A percentile compares a stretch with the other conserved stretches of the same genome.
Conservation (phyloP, 2,113 vertebrate species). For the Rafetus swinhoei region DNA sequence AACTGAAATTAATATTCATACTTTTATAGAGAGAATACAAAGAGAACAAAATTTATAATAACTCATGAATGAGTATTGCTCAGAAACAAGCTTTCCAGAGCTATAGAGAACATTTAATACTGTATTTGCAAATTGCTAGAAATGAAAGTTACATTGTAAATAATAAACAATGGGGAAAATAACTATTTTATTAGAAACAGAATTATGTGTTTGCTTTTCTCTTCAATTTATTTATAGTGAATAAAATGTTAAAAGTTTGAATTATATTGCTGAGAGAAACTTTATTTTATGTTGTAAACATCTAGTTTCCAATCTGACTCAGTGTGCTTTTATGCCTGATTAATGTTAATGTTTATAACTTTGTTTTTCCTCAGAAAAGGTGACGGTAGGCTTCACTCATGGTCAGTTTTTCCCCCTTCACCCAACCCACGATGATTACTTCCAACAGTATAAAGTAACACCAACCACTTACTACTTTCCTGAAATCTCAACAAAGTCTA, state of each 20-base stretch:
- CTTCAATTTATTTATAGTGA: neutral
- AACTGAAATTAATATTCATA: neutral
- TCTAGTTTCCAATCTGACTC: neutral
- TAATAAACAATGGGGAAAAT: neutral
- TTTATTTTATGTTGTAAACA: neutral
- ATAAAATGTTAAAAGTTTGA: neutral
- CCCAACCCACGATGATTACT: neutral
- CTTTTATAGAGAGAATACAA: neutral
- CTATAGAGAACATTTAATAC: neutral
- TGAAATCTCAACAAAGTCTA: neutral
- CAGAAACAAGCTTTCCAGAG: neutral
- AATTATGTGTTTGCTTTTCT: neutral
- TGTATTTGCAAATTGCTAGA: neutral
- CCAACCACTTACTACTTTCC: neutral
- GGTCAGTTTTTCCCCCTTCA: neutral
- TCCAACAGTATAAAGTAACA: neutral
- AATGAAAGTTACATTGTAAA: neutral
- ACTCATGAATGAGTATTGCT: neutral
- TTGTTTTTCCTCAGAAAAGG: neutral
- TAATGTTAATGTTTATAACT: neutral
- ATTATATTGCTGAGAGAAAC: neutral
- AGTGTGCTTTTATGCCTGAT: neutral
- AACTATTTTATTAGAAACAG: neutral
- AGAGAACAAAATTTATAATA: neutral
- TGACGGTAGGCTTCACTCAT: neutral